Evolutionary conservation across 2,113 vertebrate genomes (phyloP), one percentile per base, ranked within the genome.

Genomic region (Anolis carolinensis): DNA sequence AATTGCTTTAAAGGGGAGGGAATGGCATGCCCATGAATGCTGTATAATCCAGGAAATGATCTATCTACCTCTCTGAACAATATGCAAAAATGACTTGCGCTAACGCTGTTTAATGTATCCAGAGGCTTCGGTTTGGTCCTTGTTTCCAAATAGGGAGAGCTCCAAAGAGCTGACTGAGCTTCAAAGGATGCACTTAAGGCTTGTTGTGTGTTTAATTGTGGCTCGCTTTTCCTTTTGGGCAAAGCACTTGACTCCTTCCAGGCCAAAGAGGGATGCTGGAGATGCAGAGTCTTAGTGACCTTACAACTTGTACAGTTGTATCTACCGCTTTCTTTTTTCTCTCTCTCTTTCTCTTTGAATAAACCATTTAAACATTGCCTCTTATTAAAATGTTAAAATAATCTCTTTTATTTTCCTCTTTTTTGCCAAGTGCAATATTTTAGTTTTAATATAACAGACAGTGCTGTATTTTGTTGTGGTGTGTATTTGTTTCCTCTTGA

Each of bases 401-500:
- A 89, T 91, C 85, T 59, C 18, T 16, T 16, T 44, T 4, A 44
- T 44, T 59, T 14, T 55, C 16, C 8, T 14, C 16, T 59, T 59
- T 59, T 95, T 95, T 94, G 90, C 85, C 79, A 91, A 89, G 92
- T 95, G 85, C 88, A 83, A 90, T 95, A 92, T 93, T 89, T 91
- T 79, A 93, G 84, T 94, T 92, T 82, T 95, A 83, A 91, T 92
- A 91, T 93, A 86, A 85, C 93, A 94, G 87, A 92, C 75, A 94
- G 92, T 91, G 92, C 94, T 97, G 95, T 96, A 95, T 93, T 90
- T 96, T 87, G 87, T 95, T 82, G 96, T 93, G 88, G 94, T 96
- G 90, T 96, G 91, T 95, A 94, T 94, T 91, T 92, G 90, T 93
- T 94, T 88, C 91, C 93, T 87, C 93, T 75, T 93, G 90, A 87